Evolutionary conservation across 1,140 invertebrate genomes (phyloP), one percentile per base, ranked within the genome.

Genomic region (Paralvinella palmiformis): DNA sequence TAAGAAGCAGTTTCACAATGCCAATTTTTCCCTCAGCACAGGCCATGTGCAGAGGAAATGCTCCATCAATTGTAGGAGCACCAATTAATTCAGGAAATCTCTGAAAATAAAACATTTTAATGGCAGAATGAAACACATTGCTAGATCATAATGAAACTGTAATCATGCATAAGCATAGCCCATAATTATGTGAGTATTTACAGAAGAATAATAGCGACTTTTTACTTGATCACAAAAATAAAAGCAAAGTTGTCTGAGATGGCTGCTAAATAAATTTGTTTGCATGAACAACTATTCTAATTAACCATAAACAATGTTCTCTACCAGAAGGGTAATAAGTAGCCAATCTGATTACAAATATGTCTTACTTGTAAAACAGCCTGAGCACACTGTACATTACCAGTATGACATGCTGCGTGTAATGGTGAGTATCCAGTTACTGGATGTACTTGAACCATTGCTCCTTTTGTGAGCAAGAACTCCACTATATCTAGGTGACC

Each of bases 21-120:
- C 73, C 72, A 17, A 87, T 79, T 79, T 96, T 92, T 2, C 90
- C 90, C 75, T 92, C 91, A 63, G 94, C 91, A 66, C 88, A 90
- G 36, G 92, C 91, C 5, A 92, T 92, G 81, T 98, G 95, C 29
- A 97, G 83, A 0, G 94, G 92, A 50, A 96, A 79, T 89, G 92
- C 93, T 71, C 88, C 87, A 76, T 97, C 94, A 1, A 96, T 91
- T 0, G 94, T 97, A 45, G 87, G 84, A 72, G 88, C 86, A 81
- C 87, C 82, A 6, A 85, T 80, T 37, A 88, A 73, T 59, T 83
- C 79, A 24, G 86, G 87, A 74, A 86, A 88, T 75, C 82, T 84
- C 85, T 87, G 70, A 33, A 80, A 78, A 67, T 57, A 55, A 59
- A n/a, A 65, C 53, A 64, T 31, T n/a, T n/a, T n/a, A n/a, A n/a